phyloP scores from a whole-genome alignment of 1,140 invertebrate genomes.

The Drosophila tristis region DNA sequence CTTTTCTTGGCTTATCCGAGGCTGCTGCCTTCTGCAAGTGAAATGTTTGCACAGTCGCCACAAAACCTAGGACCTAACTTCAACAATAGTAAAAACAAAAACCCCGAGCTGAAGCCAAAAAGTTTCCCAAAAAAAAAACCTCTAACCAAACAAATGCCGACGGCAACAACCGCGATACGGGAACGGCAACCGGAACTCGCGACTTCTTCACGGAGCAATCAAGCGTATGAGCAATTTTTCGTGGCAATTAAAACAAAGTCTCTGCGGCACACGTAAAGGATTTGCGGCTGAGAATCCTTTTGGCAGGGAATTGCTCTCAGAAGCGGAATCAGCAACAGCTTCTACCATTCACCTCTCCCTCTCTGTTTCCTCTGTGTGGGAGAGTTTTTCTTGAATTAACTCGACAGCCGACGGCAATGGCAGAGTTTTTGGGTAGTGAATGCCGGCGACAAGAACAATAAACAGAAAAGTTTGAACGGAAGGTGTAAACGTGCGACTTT shows the following conservation, averaged over 20 bases:
- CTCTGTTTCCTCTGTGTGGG: constrained; percentile 6
- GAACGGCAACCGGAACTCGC: constrained; percentile 30
- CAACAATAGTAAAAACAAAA: constrained; percentile 60
- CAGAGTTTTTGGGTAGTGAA: constrained; percentile 11
- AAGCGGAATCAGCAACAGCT: constrained; percentile 48
- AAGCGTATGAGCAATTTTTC: constrained; percentile 78
- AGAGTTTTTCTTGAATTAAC: constrained; percentile 66
- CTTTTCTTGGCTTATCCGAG: constrained; percentile 19
- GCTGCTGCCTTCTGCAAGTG: constrained; percentile 56
- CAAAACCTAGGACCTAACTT: constrained; percentile 34
- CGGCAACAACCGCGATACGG: constrained; percentile 39
- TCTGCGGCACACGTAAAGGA: constrained; percentile 66
- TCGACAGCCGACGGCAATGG: constrained; percentile 40
- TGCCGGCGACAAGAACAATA: constrained; percentile 50
- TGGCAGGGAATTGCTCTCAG: constrained; percentile 22
- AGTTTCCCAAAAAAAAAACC: constrained; percentile 22
- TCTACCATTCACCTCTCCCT: constrained; percentile 30
- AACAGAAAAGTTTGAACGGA: constrained; percentile 13
- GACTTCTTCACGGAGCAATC: constrained; percentile 71
- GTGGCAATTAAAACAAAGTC: constrained; percentile 78
- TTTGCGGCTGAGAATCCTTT: constrained; percentile 64
- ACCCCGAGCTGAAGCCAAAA: constrained; percentile 20
- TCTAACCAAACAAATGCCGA: constrained; percentile 41
- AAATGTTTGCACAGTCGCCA: constrained; percentile 75
- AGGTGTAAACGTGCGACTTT: not conserved